A percentile compares a stretch with the other conserved stretches of the same genome.
These are phyloP conservation scores for Pseudotriccus pelzelni DNA, from an alignment of 2,797 vertebrate species.

Conservation along the genomic window DNA sequence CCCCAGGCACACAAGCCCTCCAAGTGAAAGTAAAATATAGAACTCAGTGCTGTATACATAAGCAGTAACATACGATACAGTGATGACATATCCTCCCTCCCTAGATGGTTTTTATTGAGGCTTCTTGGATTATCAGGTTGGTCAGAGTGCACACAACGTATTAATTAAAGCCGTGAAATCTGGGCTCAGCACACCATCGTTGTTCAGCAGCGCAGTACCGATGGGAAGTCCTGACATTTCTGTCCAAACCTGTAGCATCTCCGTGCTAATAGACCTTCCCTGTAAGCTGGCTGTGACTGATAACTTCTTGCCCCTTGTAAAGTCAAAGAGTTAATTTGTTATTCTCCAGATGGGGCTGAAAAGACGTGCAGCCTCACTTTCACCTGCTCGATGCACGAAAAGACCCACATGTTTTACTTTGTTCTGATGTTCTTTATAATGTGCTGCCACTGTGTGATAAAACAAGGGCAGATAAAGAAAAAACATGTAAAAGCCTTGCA, in stretches of 20 bases:
- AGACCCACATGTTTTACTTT: not conserved
- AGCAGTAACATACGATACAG: not conserved
- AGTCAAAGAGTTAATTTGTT: conserved; percentile 25
- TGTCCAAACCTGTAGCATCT: conserved; percentile 5
- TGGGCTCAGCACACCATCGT: not conserved
- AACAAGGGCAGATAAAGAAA: not conserved
- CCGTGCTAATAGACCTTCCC: not conserved
- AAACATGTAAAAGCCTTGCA: not conserved
- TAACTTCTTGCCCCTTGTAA: conserved; percentile 30
- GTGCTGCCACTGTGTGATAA: not conserved
- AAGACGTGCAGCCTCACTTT: not conserved
- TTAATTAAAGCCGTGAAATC: conserved; percentile 52
- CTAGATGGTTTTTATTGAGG: conserved; percentile 34
- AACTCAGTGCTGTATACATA: not conserved
- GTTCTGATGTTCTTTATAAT: not conserved
- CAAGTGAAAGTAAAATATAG: not conserved
- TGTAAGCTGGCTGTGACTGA: not conserved
- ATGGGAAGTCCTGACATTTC: not conserved
- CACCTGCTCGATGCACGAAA: not conserved
- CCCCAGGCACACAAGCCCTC: not conserved
- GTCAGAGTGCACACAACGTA: conserved; percentile 46
- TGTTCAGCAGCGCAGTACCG: not conserved
- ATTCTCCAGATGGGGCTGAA: conserved; percentile 3
- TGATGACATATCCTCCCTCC: conserved; percentile 49
- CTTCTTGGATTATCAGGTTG: conserved; percentile 44